phyloP scores from a whole-genome alignment of 2,113 vertebrate genomes.

The Python bivittatus region DNA sequence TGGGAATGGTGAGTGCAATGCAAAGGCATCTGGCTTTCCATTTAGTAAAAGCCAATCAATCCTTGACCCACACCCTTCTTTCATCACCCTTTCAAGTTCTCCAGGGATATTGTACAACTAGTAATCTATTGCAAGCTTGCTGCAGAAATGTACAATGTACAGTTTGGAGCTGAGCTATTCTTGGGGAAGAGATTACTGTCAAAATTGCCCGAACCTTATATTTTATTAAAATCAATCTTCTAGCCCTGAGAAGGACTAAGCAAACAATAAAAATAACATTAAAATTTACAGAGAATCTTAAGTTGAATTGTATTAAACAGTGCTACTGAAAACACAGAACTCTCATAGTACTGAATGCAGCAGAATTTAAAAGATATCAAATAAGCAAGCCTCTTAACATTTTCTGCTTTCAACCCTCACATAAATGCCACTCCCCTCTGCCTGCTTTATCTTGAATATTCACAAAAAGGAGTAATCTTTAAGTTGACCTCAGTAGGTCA shows the following conservation, averaged over 20 bases:
- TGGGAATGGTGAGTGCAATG: background rate
- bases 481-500: too few species aligned
- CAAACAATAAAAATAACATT: background rate
- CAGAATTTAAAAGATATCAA: background rate
- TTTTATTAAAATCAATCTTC: conserved; percentile 6
- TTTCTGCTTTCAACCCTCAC: background rate
- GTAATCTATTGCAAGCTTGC: background rate
- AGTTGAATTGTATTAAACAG: background rate
- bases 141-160: background rate
- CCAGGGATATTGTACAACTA: background rate
- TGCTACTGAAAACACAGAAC: background rate
- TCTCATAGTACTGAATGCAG: background rate
- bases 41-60: background rate
- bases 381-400: background rate
- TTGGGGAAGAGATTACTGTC: background rate
- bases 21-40: background rate
- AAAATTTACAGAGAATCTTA: background rate
- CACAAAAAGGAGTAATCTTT: too few species aligned
- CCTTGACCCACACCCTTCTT: background rate
- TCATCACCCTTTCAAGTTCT: background rate
- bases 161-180: background rate
- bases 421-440: background rate
- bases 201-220: background rate
- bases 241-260: background rate
- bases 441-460: background rate